These are phyloP conservation scores for Chiroxiphia lanceolata DNA, from an alignment of 2,797 vertebrate species.

Conservation along the genomic window DNA sequence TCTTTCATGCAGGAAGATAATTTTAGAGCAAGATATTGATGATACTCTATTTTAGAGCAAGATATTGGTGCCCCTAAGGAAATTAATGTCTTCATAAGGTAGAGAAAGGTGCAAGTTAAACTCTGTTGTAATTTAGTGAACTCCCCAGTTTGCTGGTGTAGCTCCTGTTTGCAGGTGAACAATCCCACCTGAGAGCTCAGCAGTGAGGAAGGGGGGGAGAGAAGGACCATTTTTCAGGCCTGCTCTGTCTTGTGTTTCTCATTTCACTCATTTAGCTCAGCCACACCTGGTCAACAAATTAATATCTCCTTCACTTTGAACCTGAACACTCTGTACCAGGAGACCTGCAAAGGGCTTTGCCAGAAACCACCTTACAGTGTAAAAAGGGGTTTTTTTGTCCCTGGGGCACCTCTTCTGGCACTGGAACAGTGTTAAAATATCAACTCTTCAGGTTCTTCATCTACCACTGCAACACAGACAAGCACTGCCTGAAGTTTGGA, in stretches of 20 bases:
- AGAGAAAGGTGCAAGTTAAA: not conserved
- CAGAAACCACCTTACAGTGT: not conserved
- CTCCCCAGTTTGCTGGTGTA: too few species aligned
- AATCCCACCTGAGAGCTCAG: not conserved
- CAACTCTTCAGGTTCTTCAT: fast-evolving
- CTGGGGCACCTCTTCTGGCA: not conserved
- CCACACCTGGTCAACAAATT: not conserved
- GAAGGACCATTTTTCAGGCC: not conserved
- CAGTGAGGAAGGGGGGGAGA: not conserved
- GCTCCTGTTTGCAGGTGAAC: not conserved
- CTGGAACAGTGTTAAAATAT: not conserved
- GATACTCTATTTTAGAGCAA: not conserved
- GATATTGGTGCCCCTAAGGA: not conserved
- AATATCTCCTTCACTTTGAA: not conserved
- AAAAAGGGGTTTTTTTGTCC: not conserved
- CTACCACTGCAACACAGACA: not conserved
- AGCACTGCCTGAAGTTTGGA: not conserved
- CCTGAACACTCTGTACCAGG: not conserved
- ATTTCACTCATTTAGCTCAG: not conserved
- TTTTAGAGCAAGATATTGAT: not conserved
- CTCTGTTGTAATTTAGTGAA: not conserved
- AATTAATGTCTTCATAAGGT: fast-evolving
- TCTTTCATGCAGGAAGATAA: not conserved
- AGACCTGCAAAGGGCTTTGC: not conserved
- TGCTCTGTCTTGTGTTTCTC: not conserved